Base-by-base conservation (phyloP, 2,888 invertebrate genomes). In the Drosophila helvetica region DNA sequence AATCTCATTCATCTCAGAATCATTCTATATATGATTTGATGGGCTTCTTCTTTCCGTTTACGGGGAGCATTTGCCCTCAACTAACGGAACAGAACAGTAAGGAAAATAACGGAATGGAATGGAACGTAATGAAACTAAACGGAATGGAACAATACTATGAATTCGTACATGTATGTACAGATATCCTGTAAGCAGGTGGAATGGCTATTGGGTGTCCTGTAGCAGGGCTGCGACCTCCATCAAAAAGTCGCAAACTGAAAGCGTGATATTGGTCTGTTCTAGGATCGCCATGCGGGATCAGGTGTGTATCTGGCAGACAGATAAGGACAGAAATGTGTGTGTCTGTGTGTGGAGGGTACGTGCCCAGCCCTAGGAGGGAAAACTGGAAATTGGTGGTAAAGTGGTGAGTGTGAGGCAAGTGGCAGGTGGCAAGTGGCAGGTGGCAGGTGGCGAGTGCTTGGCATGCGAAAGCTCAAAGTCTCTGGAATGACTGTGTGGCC, bases 401-500 rank as follows among this genome's bases (percentile, higher is more conserved):
- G 15, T 33, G 9, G 42, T 56, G 22, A 50, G 6, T 50, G 46
- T n/a, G 56, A n/a, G 27, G 46, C 38, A n/a, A 15, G 62, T 62
- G 62, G 27, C 27, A 17, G 10, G 30, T 30, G 7, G 18, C 45
- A 12, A 48, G 8, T 48, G 46, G 22, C 22, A 25, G 6, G 25
- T 25, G 7, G 7, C 8, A 7, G 8, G 46, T 8, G 18, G 30
- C 38, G n/a, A 17, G 62, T 62, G 62, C 62, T 19, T 27, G 45
- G 61, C 65, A 65, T 65, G 65, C 65, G 47, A 10, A 17, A 18
- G 47, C 52, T 53, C 42, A 17, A 53, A 42, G 61, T 52, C n/a
- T 38, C 10, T 52, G 7, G 18, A 15, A n/a, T 51, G n/a, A 17
- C n/a, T 15, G 64, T 52, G 64, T 64, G 51, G 51, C 33, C 18